Evolutionary conservation across 1,140 invertebrate genomes (phyloP).

Genomic region (Vanessa atalanta): DNA sequence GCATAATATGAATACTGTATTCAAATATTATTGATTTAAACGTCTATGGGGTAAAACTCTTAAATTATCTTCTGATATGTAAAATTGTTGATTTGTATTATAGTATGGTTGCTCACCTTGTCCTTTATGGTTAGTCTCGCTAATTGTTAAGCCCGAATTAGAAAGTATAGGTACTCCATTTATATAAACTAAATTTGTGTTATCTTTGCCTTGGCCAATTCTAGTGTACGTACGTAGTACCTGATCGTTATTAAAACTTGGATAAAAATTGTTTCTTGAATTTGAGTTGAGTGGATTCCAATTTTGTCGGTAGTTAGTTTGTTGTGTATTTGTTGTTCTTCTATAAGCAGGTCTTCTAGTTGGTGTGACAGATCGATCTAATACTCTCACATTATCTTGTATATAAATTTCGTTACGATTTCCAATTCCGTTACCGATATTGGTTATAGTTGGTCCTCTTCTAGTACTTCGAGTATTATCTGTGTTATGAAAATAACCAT

Average conservation of each 20-base stretch:
- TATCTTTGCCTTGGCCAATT: slow-evolving; percentile 18
- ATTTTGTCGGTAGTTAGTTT: background rate
- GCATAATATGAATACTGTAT: too few relatives aligned
- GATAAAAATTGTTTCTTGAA: background rate
- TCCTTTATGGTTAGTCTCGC: background rate
- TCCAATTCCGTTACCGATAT: slow-evolving; percentile 17
- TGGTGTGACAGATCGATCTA: background rate
- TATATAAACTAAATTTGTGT: slow-evolving; percentile 12
- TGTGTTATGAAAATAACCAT: background rate
- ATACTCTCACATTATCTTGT: background rate
- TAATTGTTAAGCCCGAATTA: background rate
- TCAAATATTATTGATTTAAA: too few relatives aligned
- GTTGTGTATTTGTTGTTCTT: background rate
- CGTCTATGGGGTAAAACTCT: background rate
- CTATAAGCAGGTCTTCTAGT: background rate
- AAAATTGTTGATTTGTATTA: background rate
- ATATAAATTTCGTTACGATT: slow-evolving; percentile 10
- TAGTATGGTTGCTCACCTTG: background rate
- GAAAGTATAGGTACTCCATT: slow-evolving; percentile 9
- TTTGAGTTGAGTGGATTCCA: background rate
- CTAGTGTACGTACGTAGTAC: background rate
- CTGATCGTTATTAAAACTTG: background rate
- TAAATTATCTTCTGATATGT: background rate
- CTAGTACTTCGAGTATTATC: background rate
- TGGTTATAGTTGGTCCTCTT: background rate